phyloP scores from a whole-genome alignment of 2,797 vertebrate genomes.

The Sandelia bainsii region DNA sequence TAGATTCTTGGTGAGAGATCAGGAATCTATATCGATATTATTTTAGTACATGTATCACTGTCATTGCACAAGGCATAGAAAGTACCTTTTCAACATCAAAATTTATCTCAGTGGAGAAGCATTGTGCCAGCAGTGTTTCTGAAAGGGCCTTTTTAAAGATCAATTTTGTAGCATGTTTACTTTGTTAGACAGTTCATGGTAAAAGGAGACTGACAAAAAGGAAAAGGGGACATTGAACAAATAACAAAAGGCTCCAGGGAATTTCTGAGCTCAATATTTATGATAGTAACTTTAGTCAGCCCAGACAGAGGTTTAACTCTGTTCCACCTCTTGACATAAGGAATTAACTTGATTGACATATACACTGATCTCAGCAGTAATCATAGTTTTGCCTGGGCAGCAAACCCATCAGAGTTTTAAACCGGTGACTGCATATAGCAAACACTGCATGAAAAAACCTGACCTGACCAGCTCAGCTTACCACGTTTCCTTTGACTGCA shows the following conservation, averaged over 20 bases:
- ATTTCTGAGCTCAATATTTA: conserved; percentile 32
- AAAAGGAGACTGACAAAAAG: conserved; percentile 29
- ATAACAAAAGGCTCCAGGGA: conserved; percentile 27
- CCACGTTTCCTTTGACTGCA: conserved; percentile 47
- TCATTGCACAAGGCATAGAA: background rate
- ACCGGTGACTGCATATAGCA: conserved; percentile 25
- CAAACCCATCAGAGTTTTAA: conserved; percentile 48
- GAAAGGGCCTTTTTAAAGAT: conserved; percentile 18
- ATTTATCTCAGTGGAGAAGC: background rate
- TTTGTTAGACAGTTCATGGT: conserved; percentile 27
- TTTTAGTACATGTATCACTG: background rate
- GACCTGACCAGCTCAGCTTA: conserved; percentile 41
- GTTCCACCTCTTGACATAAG: conserved; percentile 32
- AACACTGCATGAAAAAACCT: conserved; percentile 32
- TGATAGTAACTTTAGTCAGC: conserved; percentile 18
- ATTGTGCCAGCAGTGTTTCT: background rate
- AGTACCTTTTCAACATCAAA: background rate
- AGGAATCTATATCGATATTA: background rate
- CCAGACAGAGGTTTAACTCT: conserved; percentile 53
- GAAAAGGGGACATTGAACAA: conserved; percentile 4
- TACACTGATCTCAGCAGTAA: conserved; percentile 65
- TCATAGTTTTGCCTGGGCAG: conserved; percentile 53
- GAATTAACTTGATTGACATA: conserved; percentile 65
- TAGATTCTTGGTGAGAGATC: background rate
- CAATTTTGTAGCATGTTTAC: conserved; percentile 4